Conservation (phyloP, 2,113 vertebrate species). For the Pleuronectes platessa region DNA sequence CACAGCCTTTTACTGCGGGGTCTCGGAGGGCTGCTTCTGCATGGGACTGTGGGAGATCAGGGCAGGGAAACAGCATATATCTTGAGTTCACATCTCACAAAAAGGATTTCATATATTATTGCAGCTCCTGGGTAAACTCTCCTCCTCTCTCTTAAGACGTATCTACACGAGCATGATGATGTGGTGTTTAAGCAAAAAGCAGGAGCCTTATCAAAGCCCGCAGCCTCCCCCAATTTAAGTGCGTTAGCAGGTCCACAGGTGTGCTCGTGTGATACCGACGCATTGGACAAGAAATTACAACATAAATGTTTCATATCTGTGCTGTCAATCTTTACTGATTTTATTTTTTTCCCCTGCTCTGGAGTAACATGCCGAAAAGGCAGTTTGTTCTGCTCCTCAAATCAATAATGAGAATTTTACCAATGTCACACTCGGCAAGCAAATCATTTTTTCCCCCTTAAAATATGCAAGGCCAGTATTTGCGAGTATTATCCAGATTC, state of each 20-base stretch:
- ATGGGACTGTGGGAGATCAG: constrained; percentile 70
- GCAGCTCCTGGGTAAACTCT: constrained; percentile 74
- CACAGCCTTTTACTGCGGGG: constrained; percentile 64
- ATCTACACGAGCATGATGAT: constrained; percentile 59
- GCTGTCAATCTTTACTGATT: constrained; percentile 66
- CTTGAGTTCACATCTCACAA: constrained; percentile 74
- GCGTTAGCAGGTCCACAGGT: constrained; percentile 68
- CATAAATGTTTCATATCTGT: constrained; percentile 70
- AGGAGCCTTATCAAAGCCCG: constrained; percentile 71
- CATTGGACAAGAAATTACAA: constrained; percentile 72
- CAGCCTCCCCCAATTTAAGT: constrained; percentile 60
- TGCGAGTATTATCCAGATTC: constrained; percentile 26
- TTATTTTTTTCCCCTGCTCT: constrained; percentile 1
- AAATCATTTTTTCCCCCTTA: constrained; percentile 21
- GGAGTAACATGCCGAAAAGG: constrained; percentile 53
- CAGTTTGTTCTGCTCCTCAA: constrained; percentile 61
- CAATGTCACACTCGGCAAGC: constrained; percentile 48
- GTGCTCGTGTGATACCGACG: constrained; percentile 61
- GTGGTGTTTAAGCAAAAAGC: constrained; percentile 71
- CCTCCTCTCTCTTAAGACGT: constrained; percentile 66
- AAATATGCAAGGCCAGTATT: constrained; percentile 29
- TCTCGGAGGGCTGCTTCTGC: constrained; percentile 70
- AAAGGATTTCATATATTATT: constrained; percentile 76
- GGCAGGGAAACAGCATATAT: constrained; percentile 75
- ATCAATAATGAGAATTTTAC: constrained; percentile 58